Evolutionary conservation across 1,140 invertebrate species (phyloP).

Genomic region (Psix sp.): DNA sequence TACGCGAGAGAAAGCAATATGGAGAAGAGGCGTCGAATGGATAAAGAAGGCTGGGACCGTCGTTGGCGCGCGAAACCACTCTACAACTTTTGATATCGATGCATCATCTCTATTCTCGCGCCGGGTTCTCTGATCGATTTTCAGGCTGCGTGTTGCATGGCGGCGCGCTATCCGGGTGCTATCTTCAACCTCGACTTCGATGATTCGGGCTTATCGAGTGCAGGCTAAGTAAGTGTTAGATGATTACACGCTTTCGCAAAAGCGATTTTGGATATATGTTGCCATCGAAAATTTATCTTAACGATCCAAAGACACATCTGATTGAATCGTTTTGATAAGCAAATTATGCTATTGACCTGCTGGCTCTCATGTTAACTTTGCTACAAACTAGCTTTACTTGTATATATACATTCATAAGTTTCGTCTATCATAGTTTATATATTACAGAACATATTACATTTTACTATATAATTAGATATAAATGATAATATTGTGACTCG

Average conservation of each 20-base stretch:
- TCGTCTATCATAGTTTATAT: no score
- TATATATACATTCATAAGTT: no score
- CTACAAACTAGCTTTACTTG: no score
- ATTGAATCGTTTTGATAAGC: no score
- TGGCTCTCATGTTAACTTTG: no score
- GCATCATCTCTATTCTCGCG: slow-evolving; percentile 76
- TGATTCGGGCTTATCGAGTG: slow-evolving; percentile 63
- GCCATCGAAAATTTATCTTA: slow-evolving; percentile 23
- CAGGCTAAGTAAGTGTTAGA: slow-evolving; percentile 54
- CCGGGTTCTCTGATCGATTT: slow-evolving; percentile 75
- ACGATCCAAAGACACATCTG: slow-evolving; percentile 8
- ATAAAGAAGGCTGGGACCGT: slow-evolving; percentile 32
- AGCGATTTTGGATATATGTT: slow-evolving; percentile 29
- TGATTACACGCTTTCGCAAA: slow-evolving; percentile 38
- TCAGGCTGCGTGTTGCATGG: slow-evolving; percentile 70
- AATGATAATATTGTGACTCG: no score
- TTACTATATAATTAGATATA: no score
- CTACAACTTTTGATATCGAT: slow-evolving; percentile 76
- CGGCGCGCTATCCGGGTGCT: slow-evolving; percentile 69
- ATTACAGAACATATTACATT: no score
- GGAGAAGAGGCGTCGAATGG: slow-evolving; percentile 27
- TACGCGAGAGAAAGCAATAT: slow-evolving; percentile 41
- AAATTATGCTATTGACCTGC: no score
- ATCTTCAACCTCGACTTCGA: slow-evolving; percentile 68
- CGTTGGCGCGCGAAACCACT: slow-evolving; percentile 71